These are phyloP conservation scores for Anneissia japonica DNA, from an alignment of 35 echinoderm and acorn worm species.

Conservation along the genomic window DNA sequence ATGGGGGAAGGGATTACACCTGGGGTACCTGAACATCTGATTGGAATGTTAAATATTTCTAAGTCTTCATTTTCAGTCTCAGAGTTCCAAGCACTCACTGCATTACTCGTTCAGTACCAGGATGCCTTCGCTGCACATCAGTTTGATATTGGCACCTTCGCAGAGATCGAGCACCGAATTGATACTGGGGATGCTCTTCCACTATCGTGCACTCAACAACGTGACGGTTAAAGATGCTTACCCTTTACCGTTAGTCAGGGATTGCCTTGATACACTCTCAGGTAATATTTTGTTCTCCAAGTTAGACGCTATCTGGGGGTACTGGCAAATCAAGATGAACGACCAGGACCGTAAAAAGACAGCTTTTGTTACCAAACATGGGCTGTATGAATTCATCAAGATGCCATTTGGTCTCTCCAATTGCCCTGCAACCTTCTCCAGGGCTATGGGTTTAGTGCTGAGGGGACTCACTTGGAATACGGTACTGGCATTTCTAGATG, in stretches of 20 bases:
- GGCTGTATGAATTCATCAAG: background rate
- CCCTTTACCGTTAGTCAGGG: background rate
- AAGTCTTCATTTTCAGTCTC: too few species aligned
- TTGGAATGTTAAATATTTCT: too few species aligned
- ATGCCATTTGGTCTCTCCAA: conserved; percentile 4
- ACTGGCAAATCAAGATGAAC: conserved; percentile 27
- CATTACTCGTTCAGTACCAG: background rate
- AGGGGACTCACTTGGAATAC: conserved; percentile 13
- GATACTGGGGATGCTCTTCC: background rate
- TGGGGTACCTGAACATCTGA: too few species aligned
- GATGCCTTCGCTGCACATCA: background rate
- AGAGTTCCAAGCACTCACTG: background rate
- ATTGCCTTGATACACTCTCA: background rate
- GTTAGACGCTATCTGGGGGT: conserved; percentile 8
- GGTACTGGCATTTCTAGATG: conserved; percentile 29
- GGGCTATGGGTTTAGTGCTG: conserved; percentile 1
- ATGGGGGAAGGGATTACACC: too few species aligned
- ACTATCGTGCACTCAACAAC: background rate
- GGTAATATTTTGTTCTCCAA: background rate
- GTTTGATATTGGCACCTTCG: background rate
- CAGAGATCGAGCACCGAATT: background rate
- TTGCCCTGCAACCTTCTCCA: conserved; percentile 1
- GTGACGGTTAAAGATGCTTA: background rate
- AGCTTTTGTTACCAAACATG: conserved; percentile 9
- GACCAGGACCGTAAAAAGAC: background rate